A percentile compares a stretch with the other conserved stretches of the same genome.
phyloP scores from a whole-genome alignment of 1,140 invertebrate genomes.

The Aphidius ervi region DNA sequence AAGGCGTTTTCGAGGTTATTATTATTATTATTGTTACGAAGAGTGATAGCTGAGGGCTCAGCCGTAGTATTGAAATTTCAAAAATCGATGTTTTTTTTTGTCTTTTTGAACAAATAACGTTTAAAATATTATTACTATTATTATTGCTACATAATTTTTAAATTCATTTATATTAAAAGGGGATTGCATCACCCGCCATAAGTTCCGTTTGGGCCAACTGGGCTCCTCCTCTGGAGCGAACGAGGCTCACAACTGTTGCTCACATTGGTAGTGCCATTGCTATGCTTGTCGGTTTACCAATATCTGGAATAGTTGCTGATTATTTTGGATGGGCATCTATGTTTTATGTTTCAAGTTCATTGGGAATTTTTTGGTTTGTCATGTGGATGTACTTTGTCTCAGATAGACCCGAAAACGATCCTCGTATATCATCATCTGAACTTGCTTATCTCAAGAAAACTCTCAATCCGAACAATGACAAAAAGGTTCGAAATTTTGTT shows the following conservation, averaged over 20 bases:
- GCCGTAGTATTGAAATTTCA: no score
- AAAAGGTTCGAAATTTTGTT: constrained; percentile 20
- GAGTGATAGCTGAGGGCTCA: no score
- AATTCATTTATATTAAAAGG: no score
- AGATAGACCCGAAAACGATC: constrained; percentile 73
- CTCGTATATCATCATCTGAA: constrained; percentile 69
- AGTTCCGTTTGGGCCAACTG: constrained; percentile 83
- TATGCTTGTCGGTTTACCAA: constrained; percentile 74
- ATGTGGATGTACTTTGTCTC: constrained; percentile 68
- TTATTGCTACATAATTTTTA: no score
- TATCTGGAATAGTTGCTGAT: constrained; percentile 68
- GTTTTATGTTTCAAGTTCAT: constrained; percentile 81
- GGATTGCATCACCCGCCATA: constrained; percentile 86
- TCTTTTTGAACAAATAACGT: no score
- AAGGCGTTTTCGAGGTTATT: constrained; percentile 82
- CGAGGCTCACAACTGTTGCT: constrained; percentile 69
- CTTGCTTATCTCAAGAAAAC: constrained; percentile 68
- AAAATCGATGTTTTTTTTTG: no score
- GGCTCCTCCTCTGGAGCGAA: constrained; percentile 81
- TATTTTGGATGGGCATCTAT: constrained; percentile 78
- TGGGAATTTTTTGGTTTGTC: constrained; percentile 68
- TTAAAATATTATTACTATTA: no score
- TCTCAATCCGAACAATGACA: constrained; percentile 26
- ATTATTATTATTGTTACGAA: neutral
- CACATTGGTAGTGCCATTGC: constrained; percentile 81